Conservation (phyloP, 2,797 vertebrate species). For the Pipistrellus pygmaeus region DNA sequence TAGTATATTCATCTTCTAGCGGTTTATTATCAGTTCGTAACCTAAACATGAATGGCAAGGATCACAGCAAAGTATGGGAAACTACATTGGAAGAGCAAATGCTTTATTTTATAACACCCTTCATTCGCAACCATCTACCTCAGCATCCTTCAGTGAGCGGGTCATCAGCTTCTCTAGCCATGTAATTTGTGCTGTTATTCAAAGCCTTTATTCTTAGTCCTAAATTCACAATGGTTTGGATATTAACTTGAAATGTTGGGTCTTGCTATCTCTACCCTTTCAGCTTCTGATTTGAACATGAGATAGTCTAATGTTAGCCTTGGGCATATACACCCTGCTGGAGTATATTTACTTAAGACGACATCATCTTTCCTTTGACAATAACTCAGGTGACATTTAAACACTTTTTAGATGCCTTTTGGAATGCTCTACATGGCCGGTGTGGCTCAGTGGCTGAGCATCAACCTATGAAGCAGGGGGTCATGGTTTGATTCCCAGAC, state of each 20-base stretch:
- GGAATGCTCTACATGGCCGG: background rate
- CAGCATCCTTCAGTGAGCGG: background rate
- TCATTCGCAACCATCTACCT: background rate
- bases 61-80: background rate
- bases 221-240: background rate
- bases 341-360: conserved; percentile 38
- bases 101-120: background rate
- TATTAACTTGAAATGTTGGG: background rate
- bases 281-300: background rate
- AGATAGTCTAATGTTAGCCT: background rate
- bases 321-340: background rate
- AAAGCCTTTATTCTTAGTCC: background rate
- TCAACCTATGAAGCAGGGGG: no score
- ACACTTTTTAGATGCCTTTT: conserved; percentile 55
- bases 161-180: background rate
- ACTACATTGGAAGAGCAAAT: background rate
- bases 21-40: conserved; percentile 31
- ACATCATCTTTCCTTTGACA: conserved; percentile 11
- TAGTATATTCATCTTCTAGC: background rate
- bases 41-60: conserved; percentile 20
- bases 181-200: background rate
- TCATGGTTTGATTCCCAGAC: no score
- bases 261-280: conserved; percentile 10
- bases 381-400: conserved; percentile 70
- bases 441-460: no score